Base-by-base conservation (phyloP, 2,888 invertebrate genomes). In the Arge pagana region DNA sequence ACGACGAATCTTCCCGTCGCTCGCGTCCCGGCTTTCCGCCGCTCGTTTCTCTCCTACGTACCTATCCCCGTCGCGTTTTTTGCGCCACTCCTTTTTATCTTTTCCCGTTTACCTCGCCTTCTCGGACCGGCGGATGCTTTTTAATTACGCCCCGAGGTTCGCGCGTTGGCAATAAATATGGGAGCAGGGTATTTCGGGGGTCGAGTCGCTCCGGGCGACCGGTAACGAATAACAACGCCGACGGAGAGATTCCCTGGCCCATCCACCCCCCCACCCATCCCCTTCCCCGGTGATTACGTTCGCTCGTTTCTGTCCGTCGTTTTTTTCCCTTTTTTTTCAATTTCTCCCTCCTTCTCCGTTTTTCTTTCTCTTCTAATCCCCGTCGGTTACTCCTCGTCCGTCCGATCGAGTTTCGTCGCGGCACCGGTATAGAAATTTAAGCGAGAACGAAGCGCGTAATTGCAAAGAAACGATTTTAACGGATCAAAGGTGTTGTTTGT, bases 191-290 rank as follows among this genome's bases (percentile, higher is more conserved):
- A 30, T 19, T 26, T 26, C 10, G 11, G 31, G 31, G 36, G 3
- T 7, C 15, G n/a, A n/a, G 4, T 42, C 13, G 23, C 31, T 26
- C 15, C 26, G 16, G 11, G 3, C 23, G 16, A 35, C 13, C 31
- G 11, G 28, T 15, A 33, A 21, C 35, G 23, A 45, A 45, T 45
- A n/a, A 33, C 45, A 45, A 45, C 31, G 23, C 45, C 35, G 56
- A 42, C 52, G 48, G 42, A 52, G 49, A 40, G 40, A 43, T 49
- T 10, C 53, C 18, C 65, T 61, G 65, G 61, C 51, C 56, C 52
- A 53, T 54, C 50, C 54, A 42, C 48, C 48, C 48, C 54, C 51
- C 50, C 21, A 18, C 10, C 1, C n/a, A n/a, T n/a, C 4, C 8
- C 13, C 19, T 5, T 2, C 10, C 19, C 8, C 33, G 15, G 33